Evolutionary conservation across 2,797 vertebrate species (phyloP).

Genomic region (Micromesistius poutassou): DNA sequence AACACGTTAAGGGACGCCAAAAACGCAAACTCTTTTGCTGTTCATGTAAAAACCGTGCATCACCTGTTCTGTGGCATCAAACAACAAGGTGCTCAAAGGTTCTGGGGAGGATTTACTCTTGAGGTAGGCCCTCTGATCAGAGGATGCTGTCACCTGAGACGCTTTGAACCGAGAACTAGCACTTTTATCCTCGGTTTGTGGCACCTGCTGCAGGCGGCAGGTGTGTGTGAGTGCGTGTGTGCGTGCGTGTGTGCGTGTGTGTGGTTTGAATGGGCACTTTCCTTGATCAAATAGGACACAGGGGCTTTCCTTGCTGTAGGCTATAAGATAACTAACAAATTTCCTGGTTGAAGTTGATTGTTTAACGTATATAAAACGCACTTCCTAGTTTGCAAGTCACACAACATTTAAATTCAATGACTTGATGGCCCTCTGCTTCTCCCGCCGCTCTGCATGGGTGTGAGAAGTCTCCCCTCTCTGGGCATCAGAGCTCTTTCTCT

Average conservation of each 20-base stretch:
- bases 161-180: slow-evolving; percentile 26
- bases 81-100: neutral
- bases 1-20: too few species aligned
- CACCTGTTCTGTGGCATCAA: neutral
- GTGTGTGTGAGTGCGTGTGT: neutral
- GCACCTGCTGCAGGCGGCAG: neutral
- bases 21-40: neutral
- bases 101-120: slow-evolving; percentile 21
- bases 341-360: neutral
- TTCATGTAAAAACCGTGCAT: neutral
- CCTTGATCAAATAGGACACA: too few species aligned
- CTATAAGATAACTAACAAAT: too few species aligned
- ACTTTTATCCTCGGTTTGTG: slow-evolving; percentile 19
- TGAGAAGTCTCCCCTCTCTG: neutral
- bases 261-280: neutral
- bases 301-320: too few species aligned
- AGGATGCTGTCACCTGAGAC: slow-evolving; percentile 43
- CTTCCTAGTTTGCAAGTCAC: neutral
- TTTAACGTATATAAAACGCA: neutral
- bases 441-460: neutral
- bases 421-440: neutral
- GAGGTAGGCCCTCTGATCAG: slow-evolving; percentile 35
- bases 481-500: neutral
- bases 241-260: neutral
- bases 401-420: neutral